Base-by-base conservation (phyloP, 2,888 invertebrate genomes). In the Xanthorhoe designata region DNA sequence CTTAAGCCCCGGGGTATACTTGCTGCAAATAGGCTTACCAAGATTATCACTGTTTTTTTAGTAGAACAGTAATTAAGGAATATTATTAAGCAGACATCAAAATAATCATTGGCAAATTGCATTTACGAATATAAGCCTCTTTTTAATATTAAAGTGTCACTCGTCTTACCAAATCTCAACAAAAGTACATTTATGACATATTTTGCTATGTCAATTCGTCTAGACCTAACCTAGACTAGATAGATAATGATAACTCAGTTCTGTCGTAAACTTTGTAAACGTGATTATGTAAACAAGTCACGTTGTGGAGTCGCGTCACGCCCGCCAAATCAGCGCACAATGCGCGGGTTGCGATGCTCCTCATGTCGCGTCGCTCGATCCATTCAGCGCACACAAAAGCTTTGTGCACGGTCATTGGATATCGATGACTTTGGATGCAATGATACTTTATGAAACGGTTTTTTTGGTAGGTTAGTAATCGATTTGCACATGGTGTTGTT, bases 361-460 rank as follows among this genome's bases (percentile, higher is more conserved):
- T 76, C 77, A 75, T 76, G 24, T 24, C 24, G n/a, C n/a, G 69
- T 75, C 73, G 74, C 71, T 74, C 68, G 64, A 69, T 70, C 76
- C 76, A 78, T 78, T 78, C 74, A 76, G 71, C 65, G 70, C 58
- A 67, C 63, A 73, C 78, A 79, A 82, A 54, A 29, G 61, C 66
- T 53, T 81, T 76, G 76, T 77, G 73, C 75, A 74, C 73, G 69
- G 75, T 75, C 78, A 80, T 83, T 80, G 73, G 77, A 79, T 83
- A 80, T 83, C 84, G 82, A 81, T 84, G 80, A 79, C 80, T 69
- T 77, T 74, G 64, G 74, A 76, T 56, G 50, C 58, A 55, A 52
- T 71, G 72, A 78, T 80, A 77, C 75, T 78, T 75, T 75, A 72
- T 71, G 18, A n/a, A 58, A 54, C 54, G 29, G 17, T 66, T 61